These are phyloP conservation scores for Liolophura sinensis DNA, from an alignment of 1,140 invertebrate species.

Conservation along the genomic window DNA sequence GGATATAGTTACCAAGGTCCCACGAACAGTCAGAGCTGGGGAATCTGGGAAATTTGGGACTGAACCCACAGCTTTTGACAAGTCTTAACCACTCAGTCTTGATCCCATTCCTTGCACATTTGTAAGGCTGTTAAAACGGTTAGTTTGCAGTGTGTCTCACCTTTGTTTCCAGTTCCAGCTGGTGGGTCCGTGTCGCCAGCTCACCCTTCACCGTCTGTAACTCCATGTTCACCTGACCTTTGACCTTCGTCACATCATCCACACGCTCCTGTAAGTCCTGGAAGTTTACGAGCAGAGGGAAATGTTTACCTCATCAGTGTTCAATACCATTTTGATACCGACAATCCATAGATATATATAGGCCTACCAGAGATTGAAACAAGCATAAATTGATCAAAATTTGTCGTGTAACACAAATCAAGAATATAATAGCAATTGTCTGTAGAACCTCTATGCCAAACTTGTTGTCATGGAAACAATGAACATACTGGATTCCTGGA, in stretches of 20 bases:
- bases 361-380: too few relatives aligned
- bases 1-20: too few relatives aligned
- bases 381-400: too few relatives aligned
- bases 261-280: constrained; percentile 42
- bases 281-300: neutral
- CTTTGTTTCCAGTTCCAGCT: constrained; percentile 40
- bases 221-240: constrained; percentile 50
- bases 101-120: constrained; percentile 61
- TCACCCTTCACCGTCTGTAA: constrained; percentile 38
- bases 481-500: too few relatives aligned
- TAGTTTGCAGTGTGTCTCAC: constrained; percentile 16
- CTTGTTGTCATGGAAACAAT: too few relatives aligned
- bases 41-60: too few relatives aligned
- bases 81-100: constrained; percentile 50
- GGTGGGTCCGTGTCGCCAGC: constrained; percentile 32
- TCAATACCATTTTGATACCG: neutral
- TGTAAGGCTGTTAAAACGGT: constrained; percentile 37
- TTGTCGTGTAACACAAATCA: too few relatives aligned
- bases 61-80: too few relatives aligned
- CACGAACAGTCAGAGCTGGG: too few relatives aligned
- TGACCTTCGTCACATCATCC: constrained; percentile 39
- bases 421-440: too few relatives aligned
- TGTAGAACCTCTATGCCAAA: too few relatives aligned
- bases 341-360: too few relatives aligned
- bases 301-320: neutral